Conservation (phyloP, 2,888 invertebrate species). For the Conops quadrifasciatus region DNA sequence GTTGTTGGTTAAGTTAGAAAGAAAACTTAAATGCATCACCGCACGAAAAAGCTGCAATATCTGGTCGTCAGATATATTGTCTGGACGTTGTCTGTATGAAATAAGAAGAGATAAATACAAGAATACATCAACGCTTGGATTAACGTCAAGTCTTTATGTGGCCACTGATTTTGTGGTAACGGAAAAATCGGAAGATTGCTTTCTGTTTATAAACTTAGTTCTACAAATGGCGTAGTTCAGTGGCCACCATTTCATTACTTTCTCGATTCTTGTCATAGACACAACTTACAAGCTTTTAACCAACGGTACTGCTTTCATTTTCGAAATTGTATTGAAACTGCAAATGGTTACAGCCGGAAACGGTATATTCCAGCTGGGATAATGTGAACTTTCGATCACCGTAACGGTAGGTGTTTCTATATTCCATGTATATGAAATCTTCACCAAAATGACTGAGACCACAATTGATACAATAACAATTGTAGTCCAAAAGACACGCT, state of each 20-base stretch:
- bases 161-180: too few relatives aligned
- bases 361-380: conserved; percentile 69
- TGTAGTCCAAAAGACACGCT: conserved; percentile 70
- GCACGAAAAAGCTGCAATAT: conserved; percentile 54
- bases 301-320: conserved; percentile 57
- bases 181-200: too few relatives aligned
- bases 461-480: conserved; percentile 69
- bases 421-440: conserved; percentile 71
- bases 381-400: conserved; percentile 68
- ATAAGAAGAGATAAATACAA: not conserved
- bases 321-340: conserved; percentile 69
- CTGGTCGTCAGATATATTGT: conserved; percentile 56
- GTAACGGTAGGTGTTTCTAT: conserved; percentile 71
- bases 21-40: conserved; percentile 53
- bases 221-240: too few relatives aligned
- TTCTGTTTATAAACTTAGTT: too few relatives aligned
- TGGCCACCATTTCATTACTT: too few relatives aligned
- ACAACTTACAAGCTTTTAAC: conserved; percentile 65
- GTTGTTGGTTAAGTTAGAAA: conserved; percentile 46
- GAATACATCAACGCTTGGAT: not conserved
- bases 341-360: conserved; percentile 71
- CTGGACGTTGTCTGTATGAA: conserved; percentile 51
- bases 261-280: too few relatives aligned
- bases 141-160: too few relatives aligned
- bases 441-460: conserved; percentile 69